Conservation (phyloP, 2,113 vertebrate species). For the Ammodytes dubius region DNA sequence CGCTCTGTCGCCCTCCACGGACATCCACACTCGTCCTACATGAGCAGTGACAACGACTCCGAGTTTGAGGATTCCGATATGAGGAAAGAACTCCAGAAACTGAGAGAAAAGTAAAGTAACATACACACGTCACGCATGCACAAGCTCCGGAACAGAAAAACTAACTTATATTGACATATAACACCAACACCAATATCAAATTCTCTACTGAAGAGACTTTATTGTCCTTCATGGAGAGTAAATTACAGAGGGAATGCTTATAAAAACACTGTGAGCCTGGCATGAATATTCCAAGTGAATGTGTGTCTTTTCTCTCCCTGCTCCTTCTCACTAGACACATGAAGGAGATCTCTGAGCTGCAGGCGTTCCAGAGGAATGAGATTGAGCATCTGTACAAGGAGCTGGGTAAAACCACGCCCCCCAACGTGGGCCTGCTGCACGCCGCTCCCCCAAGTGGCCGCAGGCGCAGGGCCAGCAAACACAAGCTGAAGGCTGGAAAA, state of each 20-base stretch:
- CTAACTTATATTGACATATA: too few species aligned
- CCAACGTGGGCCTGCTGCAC: constrained; percentile 90
- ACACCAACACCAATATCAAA: too few species aligned
- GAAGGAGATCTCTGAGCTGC: constrained; percentile 97
- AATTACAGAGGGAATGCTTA: background rate
- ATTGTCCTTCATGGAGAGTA: background rate
- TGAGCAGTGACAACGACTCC: constrained; percentile 98
- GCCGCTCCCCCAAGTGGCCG: constrained; percentile 93
- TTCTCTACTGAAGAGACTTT: background rate
- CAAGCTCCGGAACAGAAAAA: background rate
- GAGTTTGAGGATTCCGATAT: constrained; percentile 97
- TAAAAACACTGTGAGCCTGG: background rate
- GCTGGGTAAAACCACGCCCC: constrained; percentile 92
- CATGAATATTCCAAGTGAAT: background rate
- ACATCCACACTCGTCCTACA: constrained; percentile 86
- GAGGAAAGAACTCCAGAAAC: constrained; percentile 93
- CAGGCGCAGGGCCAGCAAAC: constrained; percentile 91
- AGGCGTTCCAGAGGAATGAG: constrained; percentile 95
- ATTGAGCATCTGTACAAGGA: constrained; percentile 92
- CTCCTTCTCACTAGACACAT: constrained; percentile 87
- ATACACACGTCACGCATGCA: background rate
- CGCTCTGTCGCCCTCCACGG: constrained; percentile 59
- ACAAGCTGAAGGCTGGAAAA: constrained; percentile 94
- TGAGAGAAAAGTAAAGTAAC: constrained; percentile 93
- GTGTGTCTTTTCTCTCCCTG: background rate